Evolutionary conservation across 2,797 vertebrate genomes (phyloP).

Genomic region (Cossypha caffra): DNA sequence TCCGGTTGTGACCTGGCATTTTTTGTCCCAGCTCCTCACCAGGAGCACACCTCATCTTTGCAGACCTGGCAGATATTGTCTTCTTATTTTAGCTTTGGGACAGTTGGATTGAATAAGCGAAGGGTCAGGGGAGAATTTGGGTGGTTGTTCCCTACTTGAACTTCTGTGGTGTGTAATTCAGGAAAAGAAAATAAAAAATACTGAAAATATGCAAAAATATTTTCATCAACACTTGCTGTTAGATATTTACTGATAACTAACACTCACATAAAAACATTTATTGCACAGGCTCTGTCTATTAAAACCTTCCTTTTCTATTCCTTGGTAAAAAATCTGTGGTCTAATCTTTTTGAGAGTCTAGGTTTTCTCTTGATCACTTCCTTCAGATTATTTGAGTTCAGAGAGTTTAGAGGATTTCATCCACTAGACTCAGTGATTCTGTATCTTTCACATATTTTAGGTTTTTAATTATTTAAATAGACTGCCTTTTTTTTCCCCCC

Average conservation of each 20-base stretch:
- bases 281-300: not conserved
- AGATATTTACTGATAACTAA: not conserved
- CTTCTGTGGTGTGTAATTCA: not conserved
- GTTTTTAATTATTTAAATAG: not conserved
- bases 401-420: not conserved
- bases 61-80: not conserved
- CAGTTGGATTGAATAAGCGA: not conserved
- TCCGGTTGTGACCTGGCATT: not conserved
- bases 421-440: not conserved
- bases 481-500: accelerated
- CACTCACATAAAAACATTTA: not conserved
- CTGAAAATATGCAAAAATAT: not conserved
- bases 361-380: not conserved
- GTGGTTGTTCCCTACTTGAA: not conserved
- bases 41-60: not conserved
- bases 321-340: not conserved
- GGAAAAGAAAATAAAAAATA: not conserved
- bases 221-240: not conserved
- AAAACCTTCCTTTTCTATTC: not conserved
- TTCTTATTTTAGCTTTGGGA: not conserved
- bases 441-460: not conserved
- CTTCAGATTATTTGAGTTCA: not conserved
- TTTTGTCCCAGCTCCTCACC: not conserved
- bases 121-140: not conserved
- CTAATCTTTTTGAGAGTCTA: not conserved